Evolutionary conservation across 1,140 invertebrate genomes (phyloP).

Genomic region (Bombyx mori): DNA sequence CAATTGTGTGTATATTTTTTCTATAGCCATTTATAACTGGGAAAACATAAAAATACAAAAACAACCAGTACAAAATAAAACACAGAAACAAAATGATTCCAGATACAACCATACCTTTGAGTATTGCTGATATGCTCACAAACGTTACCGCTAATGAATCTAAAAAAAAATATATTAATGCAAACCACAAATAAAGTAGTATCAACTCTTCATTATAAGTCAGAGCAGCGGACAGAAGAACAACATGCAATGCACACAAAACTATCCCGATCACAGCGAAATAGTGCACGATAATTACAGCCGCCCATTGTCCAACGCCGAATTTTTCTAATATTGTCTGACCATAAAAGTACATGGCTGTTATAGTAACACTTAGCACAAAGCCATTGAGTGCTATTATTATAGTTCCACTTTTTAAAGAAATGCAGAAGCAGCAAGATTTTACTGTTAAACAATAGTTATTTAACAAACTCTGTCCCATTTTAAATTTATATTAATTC

Average conservation of each 20-base stretch:
- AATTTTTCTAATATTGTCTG: constrained; percentile 5
- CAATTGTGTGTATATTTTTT: constrained; percentile 27
- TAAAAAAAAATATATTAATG: constrained; percentile 20
- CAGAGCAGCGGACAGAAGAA: constrained; percentile 24
- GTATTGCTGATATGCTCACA: constrained; percentile 11
- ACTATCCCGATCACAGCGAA: constrained; percentile 22
- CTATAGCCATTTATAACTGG: constrained; percentile 36
- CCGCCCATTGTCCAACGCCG: constrained; percentile 7
- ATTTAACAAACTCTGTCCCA: constrained; percentile 19
- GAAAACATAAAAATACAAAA: constrained; percentile 22
- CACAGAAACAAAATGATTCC: constrained; percentile 12
- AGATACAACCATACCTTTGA: constrained; percentile 4
- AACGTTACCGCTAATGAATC: constrained; percentile 19
- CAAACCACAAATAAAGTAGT: constrained; percentile 27
- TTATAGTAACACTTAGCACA: constrained; percentile 15
- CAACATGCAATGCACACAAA: constrained; percentile 15
- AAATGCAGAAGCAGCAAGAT: constrained; percentile 23
- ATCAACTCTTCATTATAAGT: constrained; percentile 26
- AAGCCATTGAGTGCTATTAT: constrained; percentile 22
- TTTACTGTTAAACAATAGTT: constrained; percentile 15
- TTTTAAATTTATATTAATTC: neutral
- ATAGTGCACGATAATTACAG: constrained; percentile 15
- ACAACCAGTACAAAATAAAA: constrained; percentile 22
- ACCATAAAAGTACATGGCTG: constrained; percentile 16
- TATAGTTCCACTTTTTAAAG: constrained; percentile 20